Evolutionary conservation across 2,888 invertebrate genomes (phyloP), one percentile per base, ranked within the genome.

Genomic region (Pyrrhosoma nymphula): DNA sequence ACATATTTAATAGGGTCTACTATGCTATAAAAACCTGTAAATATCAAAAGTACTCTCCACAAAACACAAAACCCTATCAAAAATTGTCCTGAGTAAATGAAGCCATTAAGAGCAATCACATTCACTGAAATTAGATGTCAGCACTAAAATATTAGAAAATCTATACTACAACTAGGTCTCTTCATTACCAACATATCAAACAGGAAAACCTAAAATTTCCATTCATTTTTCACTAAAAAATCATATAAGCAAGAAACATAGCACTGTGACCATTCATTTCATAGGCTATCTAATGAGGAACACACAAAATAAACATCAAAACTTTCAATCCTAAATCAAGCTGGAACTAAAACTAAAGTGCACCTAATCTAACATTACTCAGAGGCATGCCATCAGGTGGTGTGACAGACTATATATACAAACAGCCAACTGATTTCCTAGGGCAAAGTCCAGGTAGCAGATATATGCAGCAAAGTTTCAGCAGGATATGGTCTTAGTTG

Each of bases 371-470:
- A 82, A 35, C 8, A 69, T 69, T 69, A 69, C 35, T 35, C 82
- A 30, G 69, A 4, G 30, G 30, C 82, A 82, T 82, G 82, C 82
- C 18, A 82, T 35, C 82, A 82, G 35, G 82, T 82, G n/a, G n/a
- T n/a, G n/a, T n/a, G 30, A 82, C 14, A 35, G 82, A 35, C 35
- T 26, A 26, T 82, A 26, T 35, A 18, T 82, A 82, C 35, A 69
- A n/a, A 82, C 82, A 82, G 82, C 69, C 69, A 69, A 82, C 4
- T 82, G 12, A 35, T 82, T 82, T 82, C 82, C 82, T 69, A 82
- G 35, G n/a, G 35, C 82, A 82, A 69, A 60, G 26, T 69, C 18
- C 26, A 23, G 69, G 26, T 26, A 69, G 23, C 82, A 82, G 12
- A 82, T 82, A 69, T 35, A 82, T 82, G 82, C 30, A 35, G 82